Evolutionary conservation across 2,888 invertebrate genomes (phyloP), one percentile per base, ranked within the genome.

Genomic region (Allacma fusca): DNA sequence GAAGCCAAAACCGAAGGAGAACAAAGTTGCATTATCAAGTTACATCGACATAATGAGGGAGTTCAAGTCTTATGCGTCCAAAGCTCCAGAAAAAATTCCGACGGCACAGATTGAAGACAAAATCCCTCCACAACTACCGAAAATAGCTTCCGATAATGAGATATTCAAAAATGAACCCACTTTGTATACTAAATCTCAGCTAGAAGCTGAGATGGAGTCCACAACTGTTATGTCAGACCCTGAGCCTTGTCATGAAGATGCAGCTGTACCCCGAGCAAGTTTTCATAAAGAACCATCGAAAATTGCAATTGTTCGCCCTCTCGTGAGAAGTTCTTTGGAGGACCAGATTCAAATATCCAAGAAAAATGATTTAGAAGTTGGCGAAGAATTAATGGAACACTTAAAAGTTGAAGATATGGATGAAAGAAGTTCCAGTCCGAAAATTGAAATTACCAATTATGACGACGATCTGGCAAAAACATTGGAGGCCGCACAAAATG

Each of bases 251-350:
- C 19, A 5, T 4, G 50, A 50, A 16, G 50, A 50, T 13, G 2
- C 16, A 16, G 1, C 50, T 2, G 16, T 12, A 13, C 1, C 9
- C 4, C 50, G 19, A 2, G 2, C 16, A 50, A 50, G 16, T 50
- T 19, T 16, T 13, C 16, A 19, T 1, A 50, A 50, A 50, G 19
- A 50, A 16, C 50, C 68, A 9, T 76, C 80, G 16, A 78, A 79
- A 75, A 80, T 83, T 29, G 83, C 83, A 13, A 71, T 83, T 24
- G 83, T 83, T 43, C 77, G 82, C 69, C 83, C 83, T 28, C 34
- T 81, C 16, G 34, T 80, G 19, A 76, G 80, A 69, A 67, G 23
- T 43, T 5, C 50, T 1, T 5, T 50, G 50, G 50, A 50, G 19
- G 50, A 50, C 16, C 50, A 5, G 16, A n/a, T n/a, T 50, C 50